A percentile compares a stretch with the other conserved stretches of the same genome.
These are phyloP conservation scores for Hypotaenidia okinawae DNA, from an alignment of 2,797 vertebrate genomes.

Conservation along the genomic window DNA sequence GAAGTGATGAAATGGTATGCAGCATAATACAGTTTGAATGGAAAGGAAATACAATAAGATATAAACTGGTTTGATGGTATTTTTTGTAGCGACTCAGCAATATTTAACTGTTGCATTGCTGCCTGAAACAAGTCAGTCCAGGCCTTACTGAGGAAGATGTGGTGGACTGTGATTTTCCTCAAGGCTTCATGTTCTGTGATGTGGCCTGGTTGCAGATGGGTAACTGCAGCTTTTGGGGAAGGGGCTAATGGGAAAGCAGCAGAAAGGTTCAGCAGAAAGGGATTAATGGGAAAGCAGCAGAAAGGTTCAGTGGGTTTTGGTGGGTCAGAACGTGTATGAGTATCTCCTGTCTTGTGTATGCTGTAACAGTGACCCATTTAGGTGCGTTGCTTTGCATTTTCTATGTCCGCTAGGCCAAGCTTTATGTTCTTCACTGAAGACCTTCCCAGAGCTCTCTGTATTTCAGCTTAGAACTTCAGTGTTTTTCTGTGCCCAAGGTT, in stretches of 20 bases:
- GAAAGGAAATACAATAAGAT: constrained; percentile 14
- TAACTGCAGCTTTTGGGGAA: background rate
- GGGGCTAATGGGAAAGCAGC: too few relatives aligned
- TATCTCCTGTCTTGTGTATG: background rate
- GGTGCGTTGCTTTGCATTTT: background rate
- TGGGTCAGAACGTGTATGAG: background rate
- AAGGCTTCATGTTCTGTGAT: fast-evolving
- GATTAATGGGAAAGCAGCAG: fast-evolving
- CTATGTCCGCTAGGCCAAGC: background rate
- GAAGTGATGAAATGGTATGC: constrained; percentile 60
- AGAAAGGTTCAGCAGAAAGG: too few relatives aligned
- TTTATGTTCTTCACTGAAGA: background rate
- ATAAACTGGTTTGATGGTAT: background rate
- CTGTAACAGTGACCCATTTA: background rate
- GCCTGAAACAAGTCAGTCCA: background rate
- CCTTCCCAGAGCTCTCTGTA: background rate
- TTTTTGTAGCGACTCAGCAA: background rate
- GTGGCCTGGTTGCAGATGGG: background rate
- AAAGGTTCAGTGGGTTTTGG: fast-evolving
- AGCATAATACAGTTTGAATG: constrained; percentile 27
- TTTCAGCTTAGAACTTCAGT: background rate
- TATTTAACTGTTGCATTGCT: background rate
- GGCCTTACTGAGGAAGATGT: background rate
- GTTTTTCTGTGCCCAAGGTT: background rate
- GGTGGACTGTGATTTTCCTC: background rate